Conservation (phyloP, 2,888 invertebrate species). For the Imbricaverruca yamaguchii region DNA sequence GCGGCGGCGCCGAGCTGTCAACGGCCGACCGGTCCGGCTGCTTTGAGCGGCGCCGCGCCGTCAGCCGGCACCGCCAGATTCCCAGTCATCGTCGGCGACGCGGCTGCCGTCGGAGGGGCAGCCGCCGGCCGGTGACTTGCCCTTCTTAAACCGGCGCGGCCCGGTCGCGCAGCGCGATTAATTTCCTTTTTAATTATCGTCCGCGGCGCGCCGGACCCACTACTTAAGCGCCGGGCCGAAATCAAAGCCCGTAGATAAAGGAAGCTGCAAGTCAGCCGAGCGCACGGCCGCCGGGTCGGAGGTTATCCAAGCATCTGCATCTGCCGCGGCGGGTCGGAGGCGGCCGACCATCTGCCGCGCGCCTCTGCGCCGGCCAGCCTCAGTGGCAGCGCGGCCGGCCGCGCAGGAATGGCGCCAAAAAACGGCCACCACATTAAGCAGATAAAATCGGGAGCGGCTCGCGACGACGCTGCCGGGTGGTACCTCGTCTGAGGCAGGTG, state of each 20-base stretch:
- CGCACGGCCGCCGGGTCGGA: slow-evolving; percentile 10
- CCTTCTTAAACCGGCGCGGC: slow-evolving; percentile 1
- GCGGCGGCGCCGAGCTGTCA: background rate
- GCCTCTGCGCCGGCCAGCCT: too few species aligned
- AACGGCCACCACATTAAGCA: slow-evolving; percentile 6
- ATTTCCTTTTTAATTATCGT: slow-evolving; percentile 15
- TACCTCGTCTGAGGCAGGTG: background rate
- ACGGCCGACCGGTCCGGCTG: background rate
- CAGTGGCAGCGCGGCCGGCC: background rate
- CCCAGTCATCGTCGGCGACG: slow-evolving; percentile 3
- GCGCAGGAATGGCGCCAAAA: slow-evolving; percentile 4
- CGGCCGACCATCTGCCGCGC: background rate
- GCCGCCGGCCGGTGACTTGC: slow-evolving; percentile 6
- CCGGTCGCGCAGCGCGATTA: slow-evolving; percentile 11
- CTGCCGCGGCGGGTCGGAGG: background rate
- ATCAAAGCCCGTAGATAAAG: slow-evolving; percentile 17
- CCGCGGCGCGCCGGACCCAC: slow-evolving; percentile 5
- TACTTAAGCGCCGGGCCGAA: slow-evolving; percentile 16
- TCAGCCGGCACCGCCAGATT: background rate
- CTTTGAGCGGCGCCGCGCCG: background rate
- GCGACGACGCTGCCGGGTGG: background rate
- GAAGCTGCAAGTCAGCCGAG: slow-evolving; percentile 14
- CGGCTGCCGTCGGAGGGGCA: background rate
- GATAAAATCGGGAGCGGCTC: background rate
- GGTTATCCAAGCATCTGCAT: slow-evolving; percentile 15